Percentiles rank a stretch among this genome's conserved stretches.
Evolutionary conservation across 2,888 invertebrate species (phyloP).

Genomic region (Schizaphis graminum): DNA sequence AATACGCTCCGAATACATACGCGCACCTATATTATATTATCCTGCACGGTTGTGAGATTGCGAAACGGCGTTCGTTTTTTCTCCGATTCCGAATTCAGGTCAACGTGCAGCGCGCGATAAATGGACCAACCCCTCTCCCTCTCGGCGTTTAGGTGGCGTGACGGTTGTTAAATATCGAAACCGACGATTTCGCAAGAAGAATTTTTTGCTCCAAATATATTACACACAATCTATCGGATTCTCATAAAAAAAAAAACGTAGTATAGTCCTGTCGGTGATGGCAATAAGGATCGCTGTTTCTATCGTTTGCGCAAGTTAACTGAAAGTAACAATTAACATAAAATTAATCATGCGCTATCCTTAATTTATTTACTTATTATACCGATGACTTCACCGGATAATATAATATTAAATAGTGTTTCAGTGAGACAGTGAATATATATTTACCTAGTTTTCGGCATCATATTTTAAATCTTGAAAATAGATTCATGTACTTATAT

Average conservation of each 20-base stretch:
- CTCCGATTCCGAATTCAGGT: conserved; percentile 16
- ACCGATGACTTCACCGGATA: not conserved
- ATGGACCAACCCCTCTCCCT: not conserved
- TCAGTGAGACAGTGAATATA: not conserved
- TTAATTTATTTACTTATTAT: not conserved
- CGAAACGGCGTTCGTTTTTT: conserved; percentile 4
- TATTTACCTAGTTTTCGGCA: not conserved
- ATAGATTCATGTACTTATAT: not conserved
- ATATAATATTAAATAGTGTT: not conserved
- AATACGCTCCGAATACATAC: not conserved
- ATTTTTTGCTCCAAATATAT: conserved; percentile 9
- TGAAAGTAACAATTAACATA: not conserved
- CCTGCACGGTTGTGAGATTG: not conserved
- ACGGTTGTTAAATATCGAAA: conserved; percentile 27
- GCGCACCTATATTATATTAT: not conserved
- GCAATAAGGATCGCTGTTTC: not conserved
- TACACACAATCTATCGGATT: not conserved
- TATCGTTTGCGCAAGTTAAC: not conserved
- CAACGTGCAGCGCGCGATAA: not conserved
- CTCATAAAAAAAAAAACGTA: not conserved
- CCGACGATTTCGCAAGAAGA: not conserved
- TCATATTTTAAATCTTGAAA: not conserved
- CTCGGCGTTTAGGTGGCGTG: not conserved
- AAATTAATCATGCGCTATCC: not conserved
- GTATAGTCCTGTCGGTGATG: not conserved